Evolutionary conservation across 1,140 invertebrate genomes (phyloP), one percentile per base, ranked within the genome.

Genomic region (Trissolcus basalis): DNA sequence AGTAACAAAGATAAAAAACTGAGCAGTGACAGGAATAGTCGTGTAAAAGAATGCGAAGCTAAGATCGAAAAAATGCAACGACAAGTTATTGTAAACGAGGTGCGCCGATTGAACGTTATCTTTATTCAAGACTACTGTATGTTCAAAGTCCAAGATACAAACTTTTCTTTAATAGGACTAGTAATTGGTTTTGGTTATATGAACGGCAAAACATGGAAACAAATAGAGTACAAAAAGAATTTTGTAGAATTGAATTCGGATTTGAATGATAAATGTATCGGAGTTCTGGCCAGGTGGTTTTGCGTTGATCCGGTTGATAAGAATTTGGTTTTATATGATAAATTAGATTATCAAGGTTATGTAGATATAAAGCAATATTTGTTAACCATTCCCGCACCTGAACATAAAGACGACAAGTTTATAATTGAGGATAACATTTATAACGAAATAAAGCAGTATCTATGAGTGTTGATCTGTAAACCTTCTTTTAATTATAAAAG

Each of bases 1-100:
- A 64, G 51, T 15, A 69, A 61, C 16, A 36, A 43, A 16, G 36
- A 43, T 44, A 13, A 44, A 1, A 51, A 61, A 11, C 13, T 51
- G 33, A 61, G 36, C 51, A 51, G 19, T 9, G 59, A 61, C 36
- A n/a, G 48, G 3, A 51, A 14, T 5, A 27, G 49, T 10, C 36
- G 45, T 5, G 56, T 60, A 12, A 49, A 8, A 27, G 56, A 60
- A 60, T 5, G 12, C 50, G 56, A 60, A 39, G 5, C 2, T 0
- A 41, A 12, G 12, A 27, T 13, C 47, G n/a, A 9, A 15, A 10
- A 47, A 13, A 5, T 14, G 14, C n/a, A 4, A 47, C 6, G 27
- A 11, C n/a, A 6, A 49, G 32, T n/a, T n/a, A n/a, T n/a, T n/a
- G n/a, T n/a, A n/a, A n/a, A n/a, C n/a, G n/a, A n/a, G n/a, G n/a